phyloP scores from a whole-genome alignment of 2,888 invertebrate species.

The Phlogophora meticulosa region DNA sequence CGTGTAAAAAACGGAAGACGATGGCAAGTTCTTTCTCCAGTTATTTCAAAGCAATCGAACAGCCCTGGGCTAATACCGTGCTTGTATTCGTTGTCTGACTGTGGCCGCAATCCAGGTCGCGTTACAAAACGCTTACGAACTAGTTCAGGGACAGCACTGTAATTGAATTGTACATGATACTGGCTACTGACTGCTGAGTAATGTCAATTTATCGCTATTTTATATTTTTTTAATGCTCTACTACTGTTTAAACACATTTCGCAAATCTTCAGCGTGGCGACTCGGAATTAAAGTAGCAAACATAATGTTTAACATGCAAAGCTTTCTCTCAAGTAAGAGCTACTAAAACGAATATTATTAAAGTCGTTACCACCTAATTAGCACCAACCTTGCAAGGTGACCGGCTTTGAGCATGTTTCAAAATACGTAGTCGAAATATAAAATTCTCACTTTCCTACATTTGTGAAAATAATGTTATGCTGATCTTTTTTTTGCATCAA shows the following conservation, averaged over 20 bases:
- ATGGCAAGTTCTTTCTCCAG: neutral
- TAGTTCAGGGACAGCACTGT: constrained; percentile 86
- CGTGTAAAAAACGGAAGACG: neutral
- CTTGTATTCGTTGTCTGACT: constrained; percentile 64
- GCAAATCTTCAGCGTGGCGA: constrained; percentile 12
- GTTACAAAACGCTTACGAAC: constrained; percentile 85
- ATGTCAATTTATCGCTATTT: constrained; percentile 60
- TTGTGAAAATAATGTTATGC: constrained; percentile 28
- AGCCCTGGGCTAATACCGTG: constrained; percentile 44
- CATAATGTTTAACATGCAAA: constrained; percentile 31
- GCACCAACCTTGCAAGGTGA: constrained; percentile 56
- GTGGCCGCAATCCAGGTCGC: constrained; percentile 83
- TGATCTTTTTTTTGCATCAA: constrained; percentile 49
- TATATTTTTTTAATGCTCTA: constrained; percentile 40
- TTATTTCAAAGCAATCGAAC: constrained; percentile 17
- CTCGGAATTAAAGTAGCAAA: constrained; percentile 18
- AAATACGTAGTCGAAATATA: constrained; percentile 41
- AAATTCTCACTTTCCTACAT: constrained; percentile 58
- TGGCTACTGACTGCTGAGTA: constrained; percentile 64
- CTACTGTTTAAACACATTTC: constrained; percentile 27
- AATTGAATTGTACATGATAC: constrained; percentile 83
- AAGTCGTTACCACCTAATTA: constrained; percentile 54
- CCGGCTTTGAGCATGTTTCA: constrained; percentile 29
- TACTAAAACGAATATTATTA: constrained; percentile 39
- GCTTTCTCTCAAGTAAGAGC: constrained; percentile 56